Evolutionary conservation across 2,113 vertebrate genomes (phyloP), one percentile per base, ranked within the genome.

Genomic region (Taurulus bubalis): DNA sequence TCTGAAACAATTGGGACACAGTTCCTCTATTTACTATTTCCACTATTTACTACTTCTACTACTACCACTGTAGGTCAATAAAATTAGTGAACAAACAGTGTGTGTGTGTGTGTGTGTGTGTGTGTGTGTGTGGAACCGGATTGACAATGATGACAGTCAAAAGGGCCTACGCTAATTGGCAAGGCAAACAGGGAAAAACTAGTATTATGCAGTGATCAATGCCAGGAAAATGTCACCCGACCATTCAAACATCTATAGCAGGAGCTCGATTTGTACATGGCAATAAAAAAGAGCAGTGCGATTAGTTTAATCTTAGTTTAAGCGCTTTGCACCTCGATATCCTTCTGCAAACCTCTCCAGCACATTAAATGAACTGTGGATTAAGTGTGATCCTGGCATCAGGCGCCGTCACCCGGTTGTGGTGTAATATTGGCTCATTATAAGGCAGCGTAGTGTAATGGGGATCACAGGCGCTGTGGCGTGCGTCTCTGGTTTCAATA

Each of bases 301-400:
- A 55, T 69, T 53, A 26, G 16, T 60, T 58, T 49, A 60, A 63
- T 64, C 56, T 58, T 42, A 60, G 55, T 60, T 45, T 30, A 55
- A 53, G 64, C 62, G 36, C 55, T 71, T 72, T 73, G 47, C 71
- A 38, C 40, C 11, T 47, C 24, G 32, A 72, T 73, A 53, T 75
- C 71, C 47, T 62, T 75, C 15, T 30, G 8, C 79, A 36, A 79
- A 71, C 32, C 66, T 79, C 55, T 38, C 0, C 62, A 73, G 49
- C 71, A 65, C n/a, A 60, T 55, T 63, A 79, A 82, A 26, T 38
- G 56, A 82, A 68, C 62, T 15, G 14, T 76, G 66, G 62, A 85
- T 72, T 75, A 79, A 71, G 67, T 79, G 86, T 49, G 75, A 75
- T 69, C 55, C 53, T 66, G 64, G 85, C 73, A 72, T 63, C 40